phyloP scores from a whole-genome alignment of 2,888 invertebrate genomes.

The Bombyx huttoni region DNA sequence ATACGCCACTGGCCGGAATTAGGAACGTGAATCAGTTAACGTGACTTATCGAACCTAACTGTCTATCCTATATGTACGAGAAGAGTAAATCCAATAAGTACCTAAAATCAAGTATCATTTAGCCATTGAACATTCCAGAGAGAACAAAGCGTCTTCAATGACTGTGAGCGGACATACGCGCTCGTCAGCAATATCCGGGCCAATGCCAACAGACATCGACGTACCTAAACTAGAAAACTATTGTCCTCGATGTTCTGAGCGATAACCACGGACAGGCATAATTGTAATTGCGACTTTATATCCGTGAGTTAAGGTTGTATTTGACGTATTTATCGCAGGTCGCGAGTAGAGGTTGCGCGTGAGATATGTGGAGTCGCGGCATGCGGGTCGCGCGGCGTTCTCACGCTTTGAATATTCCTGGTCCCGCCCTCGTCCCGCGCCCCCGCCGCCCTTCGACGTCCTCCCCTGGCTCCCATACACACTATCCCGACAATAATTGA shows the following conservation, averaged over 20 bases:
- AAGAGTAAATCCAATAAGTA: too few species aligned
- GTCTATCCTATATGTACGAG: too few species aligned
- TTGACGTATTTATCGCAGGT: slow-evolving; percentile 15
- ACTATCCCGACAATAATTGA: slow-evolving; percentile 51
- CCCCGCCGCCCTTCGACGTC: slow-evolving; percentile 52
- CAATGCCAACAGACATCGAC: slow-evolving; percentile 59
- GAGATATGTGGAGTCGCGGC: slow-evolving; percentile 71
- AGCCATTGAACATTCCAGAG: slow-evolving; percentile 2
- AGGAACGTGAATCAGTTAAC: background rate
- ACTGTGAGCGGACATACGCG: slow-evolving; percentile 47
- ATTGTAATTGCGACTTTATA: slow-evolving; percentile 34
- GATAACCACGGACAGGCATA: slow-evolving; percentile 45
- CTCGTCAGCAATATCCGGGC: slow-evolving; percentile 65
- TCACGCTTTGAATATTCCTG: slow-evolving; percentile 73
- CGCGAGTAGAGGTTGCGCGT: slow-evolving; percentile 60
- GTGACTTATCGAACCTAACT: too few species aligned
- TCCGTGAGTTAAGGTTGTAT: slow-evolving; percentile 27
- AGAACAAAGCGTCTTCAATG: background rate
- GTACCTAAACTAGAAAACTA: slow-evolving; percentile 71
- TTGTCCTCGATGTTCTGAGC: slow-evolving; percentile 69
- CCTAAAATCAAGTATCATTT: too few species aligned
- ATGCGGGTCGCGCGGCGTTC: slow-evolving; percentile 71
- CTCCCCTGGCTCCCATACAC: slow-evolving; percentile 54
- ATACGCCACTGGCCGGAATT: slow-evolving; percentile 2
- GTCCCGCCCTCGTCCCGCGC: slow-evolving; percentile 40